Percentiles rank a stretch among this genome's conserved stretches.
phyloP scores from a whole-genome alignment of 2,797 vertebrate genomes.

The Gila robusta region DNA sequence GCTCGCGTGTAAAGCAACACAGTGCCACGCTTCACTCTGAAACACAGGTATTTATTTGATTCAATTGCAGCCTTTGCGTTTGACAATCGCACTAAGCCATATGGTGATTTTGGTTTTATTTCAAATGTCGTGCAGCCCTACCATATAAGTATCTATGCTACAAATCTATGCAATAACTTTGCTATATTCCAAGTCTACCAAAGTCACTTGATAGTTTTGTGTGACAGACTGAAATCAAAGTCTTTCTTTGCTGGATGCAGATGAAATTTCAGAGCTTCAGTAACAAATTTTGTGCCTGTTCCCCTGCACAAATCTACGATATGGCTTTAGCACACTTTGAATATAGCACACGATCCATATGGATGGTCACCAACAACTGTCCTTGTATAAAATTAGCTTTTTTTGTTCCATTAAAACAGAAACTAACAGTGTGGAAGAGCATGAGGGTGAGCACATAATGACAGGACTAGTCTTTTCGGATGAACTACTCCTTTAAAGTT shows the following conservation, averaged over 20 bases:
- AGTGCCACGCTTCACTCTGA: background rate
- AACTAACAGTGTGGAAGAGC: background rate
- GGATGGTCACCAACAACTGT: background rate
- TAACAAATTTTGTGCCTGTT: background rate
- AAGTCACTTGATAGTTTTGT: background rate
- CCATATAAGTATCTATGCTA: background rate
- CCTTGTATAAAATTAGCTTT: background rate
- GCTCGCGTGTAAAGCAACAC: background rate
- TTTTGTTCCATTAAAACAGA: background rate
- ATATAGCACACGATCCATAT: background rate
- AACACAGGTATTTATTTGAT: background rate
- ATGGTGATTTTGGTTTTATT: background rate
- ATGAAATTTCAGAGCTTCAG: background rate
- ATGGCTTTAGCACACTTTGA: background rate
- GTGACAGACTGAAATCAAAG: background rate
- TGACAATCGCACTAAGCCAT: background rate
- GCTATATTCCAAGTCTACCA: background rate
- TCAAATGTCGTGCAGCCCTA: no score
- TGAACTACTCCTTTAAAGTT: background rate
- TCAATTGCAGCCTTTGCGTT: background rate
- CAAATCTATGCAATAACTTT: background rate
- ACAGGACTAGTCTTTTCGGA: background rate
- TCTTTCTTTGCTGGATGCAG: background rate
- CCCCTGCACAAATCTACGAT: background rate
- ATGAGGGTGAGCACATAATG: background rate